A percentile compares a stretch with the other conserved stretches of the same genome.
Evolutionary conservation across 64 coral and sea anemone species (phyloP).

Genomic region (Actinia tenebrosa): DNA sequence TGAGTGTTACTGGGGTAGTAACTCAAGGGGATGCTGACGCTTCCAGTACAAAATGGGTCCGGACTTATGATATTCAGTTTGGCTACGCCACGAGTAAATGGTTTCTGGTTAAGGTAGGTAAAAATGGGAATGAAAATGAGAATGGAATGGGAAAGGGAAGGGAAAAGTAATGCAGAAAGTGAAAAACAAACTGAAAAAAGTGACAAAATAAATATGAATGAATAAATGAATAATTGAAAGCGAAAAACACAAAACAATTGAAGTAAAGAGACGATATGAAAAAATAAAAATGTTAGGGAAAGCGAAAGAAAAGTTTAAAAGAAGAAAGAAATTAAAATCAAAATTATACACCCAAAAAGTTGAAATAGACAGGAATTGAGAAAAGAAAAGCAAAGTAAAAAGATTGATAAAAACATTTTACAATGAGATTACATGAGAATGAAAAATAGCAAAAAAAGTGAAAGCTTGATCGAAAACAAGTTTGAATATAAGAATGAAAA

Average conservation of each 20-base stretch:
- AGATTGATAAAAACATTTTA: background rate
- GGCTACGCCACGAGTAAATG: background rate
- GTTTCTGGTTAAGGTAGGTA: background rate
- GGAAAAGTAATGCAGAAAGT: background rate
- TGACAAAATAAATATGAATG: background rate
- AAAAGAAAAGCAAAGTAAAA: background rate
- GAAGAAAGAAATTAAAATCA: too few species aligned
- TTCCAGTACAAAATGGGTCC: slow-evolving; percentile 1
- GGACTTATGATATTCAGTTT: background rate
- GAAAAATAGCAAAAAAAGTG: too few species aligned
- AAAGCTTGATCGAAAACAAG: too few species aligned
- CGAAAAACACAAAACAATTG: background rate
- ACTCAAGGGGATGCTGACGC: background rate
- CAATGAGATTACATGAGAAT: too few species aligned
- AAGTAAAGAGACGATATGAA: background rate
- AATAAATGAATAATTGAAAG: background rate
- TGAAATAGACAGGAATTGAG: background rate
- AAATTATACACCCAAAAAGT: too few species aligned
- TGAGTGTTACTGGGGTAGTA: slow-evolving; percentile 8
- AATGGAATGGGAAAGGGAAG: background rate
- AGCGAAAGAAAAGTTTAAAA: background rate
- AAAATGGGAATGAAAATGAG: too few species aligned
- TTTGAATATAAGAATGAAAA: too few species aligned
- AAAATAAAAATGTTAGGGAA: background rate
- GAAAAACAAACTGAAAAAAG: too few species aligned